Evolutionary conservation across 2,797 vertebrate species (phyloP).

Genomic region (Mus spretus): DNA sequence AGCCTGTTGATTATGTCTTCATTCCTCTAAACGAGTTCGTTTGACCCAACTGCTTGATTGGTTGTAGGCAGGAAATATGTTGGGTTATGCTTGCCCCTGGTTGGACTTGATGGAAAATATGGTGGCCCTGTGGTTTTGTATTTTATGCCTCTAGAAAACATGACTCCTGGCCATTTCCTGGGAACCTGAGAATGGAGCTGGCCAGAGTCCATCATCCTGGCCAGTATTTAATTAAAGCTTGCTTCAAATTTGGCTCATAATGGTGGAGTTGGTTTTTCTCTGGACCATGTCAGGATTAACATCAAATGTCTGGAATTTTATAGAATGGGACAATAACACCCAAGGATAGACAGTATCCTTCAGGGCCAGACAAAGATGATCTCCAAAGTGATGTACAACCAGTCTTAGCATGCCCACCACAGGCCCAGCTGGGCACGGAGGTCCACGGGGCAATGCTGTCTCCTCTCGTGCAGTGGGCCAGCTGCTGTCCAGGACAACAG

Average conservation of each 20-base stretch:
- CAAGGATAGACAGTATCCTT: neutral
- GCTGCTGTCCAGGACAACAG: neutral
- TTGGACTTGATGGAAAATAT: too few species aligned
- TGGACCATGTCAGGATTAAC: neutral
- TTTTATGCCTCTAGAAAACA: neutral
- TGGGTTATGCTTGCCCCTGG: too few species aligned
- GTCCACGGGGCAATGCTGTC: neutral
- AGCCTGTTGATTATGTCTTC: too few species aligned
- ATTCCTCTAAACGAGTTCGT: too few species aligned
- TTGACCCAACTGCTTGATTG: too few species aligned
- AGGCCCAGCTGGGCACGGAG: neutral
- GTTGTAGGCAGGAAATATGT: too few species aligned
- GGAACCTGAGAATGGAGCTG: neutral
- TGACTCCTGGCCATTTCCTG: neutral
- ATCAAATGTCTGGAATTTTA: neutral
- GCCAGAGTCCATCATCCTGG: too few species aligned
- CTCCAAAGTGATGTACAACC: neutral
- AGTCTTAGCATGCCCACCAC: neutral
- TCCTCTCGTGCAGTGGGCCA: neutral
- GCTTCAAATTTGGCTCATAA: neutral
- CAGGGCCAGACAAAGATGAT: neutral
- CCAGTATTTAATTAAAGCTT: neutral
- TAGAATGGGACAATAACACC: neutral
- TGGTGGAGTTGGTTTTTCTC: neutral
- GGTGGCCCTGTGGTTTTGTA: neutral